Evolutionary conservation across 2,113 vertebrate species (phyloP), one percentile per base, ranked within the genome.

Genomic region (Varanus komodoensis): DNA sequence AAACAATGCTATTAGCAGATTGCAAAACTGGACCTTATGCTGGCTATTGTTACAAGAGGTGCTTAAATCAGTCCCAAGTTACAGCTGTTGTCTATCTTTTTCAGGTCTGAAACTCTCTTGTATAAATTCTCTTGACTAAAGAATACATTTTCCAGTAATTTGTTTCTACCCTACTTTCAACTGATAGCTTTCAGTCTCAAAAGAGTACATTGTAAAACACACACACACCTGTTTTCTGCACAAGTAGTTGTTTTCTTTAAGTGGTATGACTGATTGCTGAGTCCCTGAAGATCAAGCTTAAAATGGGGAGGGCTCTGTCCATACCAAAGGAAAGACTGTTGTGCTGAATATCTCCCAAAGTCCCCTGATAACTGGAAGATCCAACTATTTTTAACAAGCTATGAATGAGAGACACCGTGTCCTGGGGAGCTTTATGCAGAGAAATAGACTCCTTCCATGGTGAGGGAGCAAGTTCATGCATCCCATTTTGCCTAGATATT

Each of bases 251-350:
- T 1, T 75, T 38, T 17, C 68, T 75, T 23, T 61, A 29, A 77
- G 21, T 50, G 71, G 61, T 44, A 6, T 38, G 9, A 68, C 82
- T 71, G 87, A 69, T 89, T 38, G 0, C 0, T n/a, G 21, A 52
- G 19, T 74, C 73, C 19, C 32, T 11, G 6, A 23, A 68, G 73
- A 84, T 73, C 38, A 25, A 32, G 69, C 15, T 61, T 50, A 32
- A n/a, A 77, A 38, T 44, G 44, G 6, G 21, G 52, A 34, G 21
- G 48, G 4, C 57, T 84, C 71, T 44, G 25, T n/a, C 61, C 27
- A 25, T 69, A n/a, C n/a, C 64, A 77, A 84, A 84, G 89, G 86
- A 83, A 19, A 25, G 84, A 91, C 69, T 71, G 1, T 84, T 80
- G 90, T 80, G 32, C 74, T n/a, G 86, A 78, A n/a, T 32, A 8